A percentile compares a stretch with the other conserved stretches of the same genome.
Conservation (phyloP, 2,113 vertebrate species). For the Parus major region DNA sequence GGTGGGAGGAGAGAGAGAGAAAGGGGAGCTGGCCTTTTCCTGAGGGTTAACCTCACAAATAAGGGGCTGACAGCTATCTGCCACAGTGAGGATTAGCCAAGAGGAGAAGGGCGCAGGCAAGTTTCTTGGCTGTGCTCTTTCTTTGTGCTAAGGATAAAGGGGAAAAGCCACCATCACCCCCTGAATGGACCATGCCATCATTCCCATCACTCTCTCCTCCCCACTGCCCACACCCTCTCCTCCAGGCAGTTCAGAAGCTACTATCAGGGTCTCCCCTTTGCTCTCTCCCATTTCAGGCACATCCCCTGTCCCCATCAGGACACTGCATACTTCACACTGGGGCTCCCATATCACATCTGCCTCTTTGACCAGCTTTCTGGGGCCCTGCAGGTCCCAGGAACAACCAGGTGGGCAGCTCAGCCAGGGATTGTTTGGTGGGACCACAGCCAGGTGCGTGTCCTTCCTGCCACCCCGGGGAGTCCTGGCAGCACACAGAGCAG, state of each 20-base stretch:
- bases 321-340: not conserved
- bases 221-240: not conserved
- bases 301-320: not conserved
- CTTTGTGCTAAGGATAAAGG: not conserved
- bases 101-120: not conserved
- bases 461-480: accelerated
- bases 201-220: not conserved
- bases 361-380: not conserved
- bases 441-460: accelerated
- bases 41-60: not conserved
- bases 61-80: not conserved
- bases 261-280: not conserved
- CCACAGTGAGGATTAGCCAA: not conserved
- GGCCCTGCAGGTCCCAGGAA: not conserved
- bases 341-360: not conserved
- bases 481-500: accelerated
- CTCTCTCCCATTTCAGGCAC: not conserved
- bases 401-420: not conserved
- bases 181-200: not conserved
- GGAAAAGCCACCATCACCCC: not conserved
- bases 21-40: not conserved
- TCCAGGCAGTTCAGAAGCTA: not conserved
- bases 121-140: not conserved
- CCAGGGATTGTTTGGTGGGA: too few species aligned
- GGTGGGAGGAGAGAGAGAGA: not conserved